phyloP scores from a whole-genome alignment of 2,888 invertebrate genomes.

The Ceriagrion tenellum region DNA sequence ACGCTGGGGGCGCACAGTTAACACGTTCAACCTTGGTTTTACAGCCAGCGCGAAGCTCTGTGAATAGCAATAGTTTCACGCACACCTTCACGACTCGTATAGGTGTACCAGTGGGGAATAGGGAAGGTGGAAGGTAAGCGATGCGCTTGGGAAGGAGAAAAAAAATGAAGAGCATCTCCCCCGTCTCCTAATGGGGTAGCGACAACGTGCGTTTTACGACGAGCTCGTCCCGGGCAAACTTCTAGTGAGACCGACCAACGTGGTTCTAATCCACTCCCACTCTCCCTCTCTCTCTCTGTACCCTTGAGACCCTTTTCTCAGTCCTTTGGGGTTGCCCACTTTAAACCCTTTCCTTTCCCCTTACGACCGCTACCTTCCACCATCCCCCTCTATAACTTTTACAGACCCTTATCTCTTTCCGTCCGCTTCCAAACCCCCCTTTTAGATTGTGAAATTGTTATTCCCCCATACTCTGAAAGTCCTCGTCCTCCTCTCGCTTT shows the following conservation, averaged over 20 bases:
- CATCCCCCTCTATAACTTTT: not conserved
- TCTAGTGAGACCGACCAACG: not conserved
- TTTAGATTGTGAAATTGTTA: too few relatives aligned
- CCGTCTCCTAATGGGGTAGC: not conserved
- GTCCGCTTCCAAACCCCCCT: not conserved
- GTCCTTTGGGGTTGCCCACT: too few relatives aligned
- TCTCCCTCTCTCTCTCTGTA: too few relatives aligned
- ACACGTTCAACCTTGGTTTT: too few relatives aligned
- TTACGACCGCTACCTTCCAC: not conserved
- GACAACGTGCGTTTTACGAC: not conserved
- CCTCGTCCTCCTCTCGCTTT: not conserved
- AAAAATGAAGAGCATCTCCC: not conserved
- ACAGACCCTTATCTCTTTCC: not conserved
- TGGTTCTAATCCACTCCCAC: not conserved
- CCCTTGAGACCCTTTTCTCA: too few relatives aligned
- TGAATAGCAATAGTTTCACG: too few relatives aligned
- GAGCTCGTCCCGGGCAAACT: not conserved
- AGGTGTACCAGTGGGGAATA: not conserved
- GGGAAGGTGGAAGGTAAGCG: not conserved
- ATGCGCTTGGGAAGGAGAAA: not conserved
- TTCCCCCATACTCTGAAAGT: not conserved
- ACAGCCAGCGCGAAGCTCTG: too few relatives aligned
- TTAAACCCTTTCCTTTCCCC: not conserved
- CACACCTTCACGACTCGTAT: too few relatives aligned
- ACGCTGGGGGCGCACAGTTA: too few relatives aligned